Evolutionary conservation across 1,140 invertebrate species (phyloP).

Genomic region (Hylaeus volcanicus): DNA sequence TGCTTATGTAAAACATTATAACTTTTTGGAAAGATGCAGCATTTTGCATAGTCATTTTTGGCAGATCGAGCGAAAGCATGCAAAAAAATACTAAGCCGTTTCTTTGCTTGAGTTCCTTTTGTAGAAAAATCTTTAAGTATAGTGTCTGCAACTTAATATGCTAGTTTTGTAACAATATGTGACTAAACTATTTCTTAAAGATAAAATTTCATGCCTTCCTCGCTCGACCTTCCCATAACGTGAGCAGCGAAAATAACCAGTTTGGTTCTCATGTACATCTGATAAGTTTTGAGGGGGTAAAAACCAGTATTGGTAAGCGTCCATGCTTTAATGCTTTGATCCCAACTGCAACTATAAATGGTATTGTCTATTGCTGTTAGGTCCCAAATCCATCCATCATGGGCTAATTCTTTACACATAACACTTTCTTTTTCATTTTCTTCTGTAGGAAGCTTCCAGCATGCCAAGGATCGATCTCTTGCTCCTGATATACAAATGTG

Average conservation of each 20-base stretch:
- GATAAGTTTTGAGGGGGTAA: conserved; percentile 64
- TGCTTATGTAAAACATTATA: conserved; percentile 1
- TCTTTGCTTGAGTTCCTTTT: neutral
- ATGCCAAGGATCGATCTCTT: conserved; percentile 71
- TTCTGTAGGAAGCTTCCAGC: conserved; percentile 62
- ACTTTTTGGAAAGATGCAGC: neutral
- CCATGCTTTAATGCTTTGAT: conserved; percentile 73
- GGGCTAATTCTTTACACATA: conserved; percentile 59
- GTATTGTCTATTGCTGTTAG: conserved; percentile 69
- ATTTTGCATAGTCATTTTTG: conserved; percentile 13
- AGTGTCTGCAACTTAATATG: neutral
- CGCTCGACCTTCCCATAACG: conserved; percentile 34
- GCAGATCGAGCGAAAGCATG: conserved; percentile 41
- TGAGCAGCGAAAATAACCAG: conserved; percentile 32
- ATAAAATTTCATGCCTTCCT: conserved; percentile 34
- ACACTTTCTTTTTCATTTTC: conserved; percentile 43
- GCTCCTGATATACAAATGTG: conserved; percentile 74
- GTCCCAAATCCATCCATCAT: conserved; percentile 78
- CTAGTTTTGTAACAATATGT: neutral
- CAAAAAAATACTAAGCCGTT: conserved; percentile 5
- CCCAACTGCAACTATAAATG: conserved; percentile 77
- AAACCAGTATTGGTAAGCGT: conserved; percentile 59
- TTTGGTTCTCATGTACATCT: conserved; percentile 62
- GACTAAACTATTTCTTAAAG: conserved; percentile 10
- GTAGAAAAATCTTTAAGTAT: neutral